These are phyloP conservation scores for Habrosyne pyritoides DNA, from an alignment of 2,888 invertebrate genomes.

Conservation along the genomic window DNA sequence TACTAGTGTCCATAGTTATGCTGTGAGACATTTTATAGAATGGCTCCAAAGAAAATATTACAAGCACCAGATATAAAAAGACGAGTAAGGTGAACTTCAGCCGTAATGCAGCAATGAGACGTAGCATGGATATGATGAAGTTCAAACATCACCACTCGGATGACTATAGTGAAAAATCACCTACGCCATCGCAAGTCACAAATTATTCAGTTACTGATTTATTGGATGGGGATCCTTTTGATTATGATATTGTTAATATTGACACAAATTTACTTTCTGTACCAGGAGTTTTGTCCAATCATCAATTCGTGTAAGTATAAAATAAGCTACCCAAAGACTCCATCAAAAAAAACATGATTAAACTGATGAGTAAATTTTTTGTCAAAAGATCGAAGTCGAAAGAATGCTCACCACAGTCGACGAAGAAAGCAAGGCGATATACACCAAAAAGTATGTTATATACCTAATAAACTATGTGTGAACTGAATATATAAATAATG, in stretches of 20 bases:
- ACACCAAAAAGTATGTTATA: constrained; percentile 13
- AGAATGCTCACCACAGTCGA: not conserved
- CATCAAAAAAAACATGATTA: not conserved
- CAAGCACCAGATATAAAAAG: constrained; percentile 16
- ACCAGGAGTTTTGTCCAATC: constrained; percentile 34
- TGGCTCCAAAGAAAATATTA: constrained; percentile 25
- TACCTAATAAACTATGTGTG: not conserved
- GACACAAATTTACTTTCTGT: constrained; percentile 53
- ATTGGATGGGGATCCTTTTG: constrained; percentile 71
- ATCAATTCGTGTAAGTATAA: constrained; percentile 43
- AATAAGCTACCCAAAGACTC: not conserved
- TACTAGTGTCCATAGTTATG: too few species aligned
- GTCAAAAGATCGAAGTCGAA: not conserved
- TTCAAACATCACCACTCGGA: constrained; percentile 43
- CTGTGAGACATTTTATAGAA: not conserved
- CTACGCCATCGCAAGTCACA: constrained; percentile 29
- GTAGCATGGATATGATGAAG: constrained; percentile 39
- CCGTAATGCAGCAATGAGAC: constrained; percentile 24
- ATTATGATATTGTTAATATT: constrained; percentile 75
- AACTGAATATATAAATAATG: not conserved
- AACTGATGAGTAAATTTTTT: not conserved
- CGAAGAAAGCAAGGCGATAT: not conserved
- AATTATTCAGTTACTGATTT: constrained; percentile 37
- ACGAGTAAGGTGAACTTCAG: constrained; percentile 54
- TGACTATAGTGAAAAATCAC: constrained; percentile 51